phyloP scores from a whole-genome alignment of 2,888 invertebrate species.

The Acanthosoma haemorrhoidale region DNA sequence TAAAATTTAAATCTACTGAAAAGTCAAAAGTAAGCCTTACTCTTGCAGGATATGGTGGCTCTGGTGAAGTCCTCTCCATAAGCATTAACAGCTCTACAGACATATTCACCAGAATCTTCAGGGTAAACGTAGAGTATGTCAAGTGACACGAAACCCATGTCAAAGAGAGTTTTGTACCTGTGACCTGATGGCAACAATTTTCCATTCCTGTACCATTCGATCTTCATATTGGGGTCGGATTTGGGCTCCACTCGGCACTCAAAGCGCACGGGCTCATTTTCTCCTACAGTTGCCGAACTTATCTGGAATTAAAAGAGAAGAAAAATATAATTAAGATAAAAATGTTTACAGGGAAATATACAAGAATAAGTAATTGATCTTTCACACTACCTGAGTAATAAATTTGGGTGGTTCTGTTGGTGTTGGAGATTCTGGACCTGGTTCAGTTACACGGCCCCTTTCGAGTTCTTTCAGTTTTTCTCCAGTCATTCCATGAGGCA shows the following conservation, averaged over 20 bases:
- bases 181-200: constrained; percentile 83
- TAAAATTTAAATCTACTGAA: too few relatives aligned
- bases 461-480: constrained; percentile 86
- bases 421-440: constrained; percentile 60
- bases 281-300: constrained; percentile 75
- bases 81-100: constrained; percentile 85
- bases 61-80: constrained; percentile 85
- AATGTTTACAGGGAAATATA: not conserved
- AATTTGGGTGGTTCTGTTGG: constrained; percentile 76
- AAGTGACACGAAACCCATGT: constrained; percentile 89
- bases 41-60: constrained; percentile 72
- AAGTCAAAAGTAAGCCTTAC: constrained; percentile 36
- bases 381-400: constrained; percentile 56
- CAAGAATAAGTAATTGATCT: not conserved
- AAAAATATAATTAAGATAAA: not conserved
- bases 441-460: constrained; percentile 68
- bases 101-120: constrained; percentile 91
- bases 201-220: constrained; percentile 61
- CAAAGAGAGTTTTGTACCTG: constrained; percentile 84
- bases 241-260: constrained; percentile 94
- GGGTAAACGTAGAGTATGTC: constrained; percentile 89
- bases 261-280: constrained; percentile 88
- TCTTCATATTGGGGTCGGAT: constrained; percentile 76
- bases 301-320: constrained; percentile 52
- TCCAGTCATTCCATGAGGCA: constrained; percentile 89